A percentile compares a stretch with the other conserved stretches of the same genome.
phyloP scores from a whole-genome alignment of 2,797 vertebrate genomes.

The Enteromius anoplus region DNA sequence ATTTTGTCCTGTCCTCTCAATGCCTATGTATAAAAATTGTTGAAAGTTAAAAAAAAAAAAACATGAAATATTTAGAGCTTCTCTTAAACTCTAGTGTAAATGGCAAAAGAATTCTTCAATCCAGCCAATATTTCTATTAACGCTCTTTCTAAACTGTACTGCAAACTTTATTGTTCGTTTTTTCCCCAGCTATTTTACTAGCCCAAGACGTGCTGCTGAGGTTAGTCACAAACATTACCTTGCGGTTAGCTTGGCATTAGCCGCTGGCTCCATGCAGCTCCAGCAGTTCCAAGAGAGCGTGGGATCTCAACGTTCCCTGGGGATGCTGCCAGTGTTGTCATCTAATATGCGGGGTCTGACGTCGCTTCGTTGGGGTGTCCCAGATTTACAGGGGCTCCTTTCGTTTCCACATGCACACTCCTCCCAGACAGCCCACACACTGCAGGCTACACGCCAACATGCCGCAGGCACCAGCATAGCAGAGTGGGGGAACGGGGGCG shows the following conservation, averaged over 20 bases:
- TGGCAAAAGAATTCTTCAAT: background rate
- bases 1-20: background rate
- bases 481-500: constrained; percentile 69
- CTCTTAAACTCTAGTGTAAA: background rate
- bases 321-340: constrained; percentile 57
- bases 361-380: constrained; percentile 73
- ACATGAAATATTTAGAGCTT: background rate
- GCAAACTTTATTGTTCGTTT: constrained; percentile 9
- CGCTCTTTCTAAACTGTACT: background rate
- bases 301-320: constrained; percentile 57
- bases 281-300: constrained; percentile 49
- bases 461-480: constrained; percentile 74
- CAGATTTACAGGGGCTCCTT: constrained; percentile 70
- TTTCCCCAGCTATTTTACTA: background rate
- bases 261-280: constrained; percentile 44
- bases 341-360: constrained; percentile 64
- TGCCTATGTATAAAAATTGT: background rate
- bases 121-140: background rate
- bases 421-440: constrained; percentile 73
- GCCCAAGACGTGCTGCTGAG: background rate
- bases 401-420: constrained; percentile 59
- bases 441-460: constrained; percentile 73
- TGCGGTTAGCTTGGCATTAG: constrained; percentile 48
- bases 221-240: constrained; percentile 44
- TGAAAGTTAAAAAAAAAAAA: background rate